Conservation (phyloP, 2,888 invertebrate genomes). For the Dynastes hyllus region DNA sequence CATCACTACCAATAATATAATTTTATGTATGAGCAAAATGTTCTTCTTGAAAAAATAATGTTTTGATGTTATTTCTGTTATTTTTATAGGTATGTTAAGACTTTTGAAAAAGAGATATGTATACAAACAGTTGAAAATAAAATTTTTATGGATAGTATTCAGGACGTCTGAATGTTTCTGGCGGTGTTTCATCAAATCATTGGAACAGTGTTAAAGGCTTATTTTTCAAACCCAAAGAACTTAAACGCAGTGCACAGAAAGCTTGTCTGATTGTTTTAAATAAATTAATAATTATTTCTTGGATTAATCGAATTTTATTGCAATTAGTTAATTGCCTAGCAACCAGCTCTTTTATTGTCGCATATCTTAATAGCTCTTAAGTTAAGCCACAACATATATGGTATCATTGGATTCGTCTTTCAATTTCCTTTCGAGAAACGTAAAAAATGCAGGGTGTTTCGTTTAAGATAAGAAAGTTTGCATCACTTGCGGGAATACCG, state of each 20-base stretch:
- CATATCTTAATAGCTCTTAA: too few relatives aligned
- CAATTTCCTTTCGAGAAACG: too few relatives aligned
- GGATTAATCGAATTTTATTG: background rate
- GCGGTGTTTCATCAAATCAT: background rate
- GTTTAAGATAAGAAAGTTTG: too few relatives aligned
- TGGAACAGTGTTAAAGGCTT: background rate
- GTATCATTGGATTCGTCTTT: too few relatives aligned
- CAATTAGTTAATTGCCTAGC: too few relatives aligned
- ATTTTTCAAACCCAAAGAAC: background rate
- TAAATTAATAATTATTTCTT: background rate
- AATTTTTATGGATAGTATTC: background rate
- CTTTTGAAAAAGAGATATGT: background rate
- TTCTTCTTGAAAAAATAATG: background rate
- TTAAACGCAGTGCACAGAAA: background rate
- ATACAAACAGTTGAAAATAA: constrained; percentile 9
- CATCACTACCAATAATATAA: background rate
- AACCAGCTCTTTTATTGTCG: too few relatives aligned
- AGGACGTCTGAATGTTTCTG: background rate
- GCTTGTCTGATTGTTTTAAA: background rate
- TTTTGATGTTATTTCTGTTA: background rate
- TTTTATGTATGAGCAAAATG: background rate
- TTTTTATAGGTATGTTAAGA: constrained; percentile 4
- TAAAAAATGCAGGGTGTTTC: too few relatives aligned
- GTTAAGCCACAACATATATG: too few relatives aligned
- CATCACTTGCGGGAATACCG: too few relatives aligned